phyloP scores from a whole-genome alignment of 2,113 vertebrate species.

The Pantherophis guttatus region DNA sequence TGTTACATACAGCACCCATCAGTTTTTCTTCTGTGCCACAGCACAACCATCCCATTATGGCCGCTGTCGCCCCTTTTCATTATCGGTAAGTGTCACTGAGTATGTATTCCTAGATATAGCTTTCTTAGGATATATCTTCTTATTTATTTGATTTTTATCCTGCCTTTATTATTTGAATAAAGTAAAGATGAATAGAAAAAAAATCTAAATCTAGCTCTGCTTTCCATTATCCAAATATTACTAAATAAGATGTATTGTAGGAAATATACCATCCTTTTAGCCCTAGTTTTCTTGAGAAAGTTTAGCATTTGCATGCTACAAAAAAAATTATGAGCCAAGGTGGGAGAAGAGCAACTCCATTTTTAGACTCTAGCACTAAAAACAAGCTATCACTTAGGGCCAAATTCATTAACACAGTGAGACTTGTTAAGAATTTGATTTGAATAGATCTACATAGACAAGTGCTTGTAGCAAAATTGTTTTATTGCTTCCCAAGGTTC shows the following conservation, averaged over 20 bases:
- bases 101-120: neutral
- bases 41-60: conserved; percentile 64
- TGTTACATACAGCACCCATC: conserved; percentile 39
- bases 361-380: neutral
- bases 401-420: neutral
- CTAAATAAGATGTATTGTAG: neutral
- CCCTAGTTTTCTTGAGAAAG: neutral
- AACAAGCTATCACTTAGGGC: neutral
- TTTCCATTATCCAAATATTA: neutral
- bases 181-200: too few species aligned
- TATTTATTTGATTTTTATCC: neutral
- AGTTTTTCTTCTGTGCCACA: conserved; percentile 55
- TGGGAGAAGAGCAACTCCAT: neutral
- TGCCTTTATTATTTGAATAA: neutral
- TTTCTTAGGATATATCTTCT: neutral
- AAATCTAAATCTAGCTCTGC: neutral
- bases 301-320: neutral
- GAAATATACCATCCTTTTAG: neutral
- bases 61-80: conserved; percentile 74
- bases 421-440: neutral
- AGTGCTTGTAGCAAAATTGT: neutral
- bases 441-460: neutral
- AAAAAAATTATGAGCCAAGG: neutral
- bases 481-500: neutral
- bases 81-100: conserved; percentile 65